Conservation (phyloP, 2,888 invertebrate genomes). For the Escarpia spicata region DNA sequence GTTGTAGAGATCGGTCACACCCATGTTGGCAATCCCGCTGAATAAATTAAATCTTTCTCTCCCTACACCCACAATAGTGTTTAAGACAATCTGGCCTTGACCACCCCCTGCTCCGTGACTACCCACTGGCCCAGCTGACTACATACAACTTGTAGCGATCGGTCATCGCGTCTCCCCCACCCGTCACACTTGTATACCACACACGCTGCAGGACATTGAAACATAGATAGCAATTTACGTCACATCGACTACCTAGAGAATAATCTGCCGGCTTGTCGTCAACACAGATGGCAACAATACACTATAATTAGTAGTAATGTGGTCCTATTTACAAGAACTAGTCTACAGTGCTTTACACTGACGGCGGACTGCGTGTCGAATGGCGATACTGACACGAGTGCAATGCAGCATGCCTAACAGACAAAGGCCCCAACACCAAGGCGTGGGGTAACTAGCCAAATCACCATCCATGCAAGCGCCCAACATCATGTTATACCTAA, state of each 20-base stretch:
- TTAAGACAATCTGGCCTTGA: not conserved
- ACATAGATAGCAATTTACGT: conserved; percentile 7
- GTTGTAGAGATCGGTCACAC: not conserved
- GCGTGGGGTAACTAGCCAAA: not conserved
- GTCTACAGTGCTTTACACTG: conserved; percentile 11
- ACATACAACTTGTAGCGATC: not conserved
- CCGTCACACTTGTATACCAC: not conserved
- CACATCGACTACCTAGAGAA: conserved; percentile 16
- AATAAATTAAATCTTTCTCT: conserved; percentile 16
- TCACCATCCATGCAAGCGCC: not conserved
- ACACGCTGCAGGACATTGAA: not conserved
- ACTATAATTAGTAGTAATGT: not conserved
- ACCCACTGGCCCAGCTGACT: not conserved
- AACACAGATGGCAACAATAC: not conserved
- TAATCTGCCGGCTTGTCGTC: not conserved
- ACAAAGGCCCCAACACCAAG: not conserved
- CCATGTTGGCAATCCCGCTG: not conserved
- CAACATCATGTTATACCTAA: conserved; percentile 2
- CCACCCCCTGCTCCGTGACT: not conserved
- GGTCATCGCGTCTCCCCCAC: not conserved
- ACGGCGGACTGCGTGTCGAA: not conserved
- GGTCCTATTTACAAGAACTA: conserved; percentile 1
- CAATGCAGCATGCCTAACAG: not conserved
- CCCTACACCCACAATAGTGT: not conserved
- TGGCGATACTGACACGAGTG: not conserved